Base-by-base conservation (phyloP, 2,888 invertebrate species). In the Entomobrya proxima region DNA sequence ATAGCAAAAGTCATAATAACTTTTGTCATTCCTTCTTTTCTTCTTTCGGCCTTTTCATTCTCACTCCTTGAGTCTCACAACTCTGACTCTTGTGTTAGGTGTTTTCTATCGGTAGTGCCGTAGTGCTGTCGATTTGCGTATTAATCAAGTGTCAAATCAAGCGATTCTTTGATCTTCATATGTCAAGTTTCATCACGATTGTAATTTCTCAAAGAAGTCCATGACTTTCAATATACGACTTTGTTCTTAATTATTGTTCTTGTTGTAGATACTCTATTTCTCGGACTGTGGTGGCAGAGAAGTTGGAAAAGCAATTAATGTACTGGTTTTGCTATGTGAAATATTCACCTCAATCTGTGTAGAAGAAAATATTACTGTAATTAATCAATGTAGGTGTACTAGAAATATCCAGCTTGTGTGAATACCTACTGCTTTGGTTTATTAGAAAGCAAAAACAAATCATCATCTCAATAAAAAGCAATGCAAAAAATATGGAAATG, bases 71-170 rank as follows among this genome's bases (percentile, higher is more conserved):
- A 32, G 40, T 44, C 13, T 27, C 44, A 5, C 44, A 44, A 44
- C 44, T 69, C 69, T n/a, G n/a, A n/a, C n/a, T n/a, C n/a, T n/a
- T n/a, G n/a, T n/a, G n/a, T n/a, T n/a, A n/a, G n/a, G n/a, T 32
- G 18, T 3, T 32, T 50, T 27, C n/a, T 44, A 7, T 30, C 52
- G n/a, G n/a, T 35, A 24, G 0, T 6, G 2, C 21, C 21, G 40
- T 13, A 13, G 18, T 21, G 32, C 18, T 44, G 15, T n/a, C n/a
- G n/a, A n/a, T n/a, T 67, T 83, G 47, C 52, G 44, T 40, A 35
- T 21, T 85, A 79, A 85, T 85, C 85, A 79, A 74, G 52, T 74
- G 85, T 79, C 85, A 79, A 85, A 85, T 79, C 85, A 85, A 78
- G 24, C 74, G 50, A 85, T 58, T 79, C 79, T 50, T 47, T 75